Base-by-base conservation (phyloP, 2,797 vertebrate genomes). In the Aselliscus stoliczkanus region DNA sequence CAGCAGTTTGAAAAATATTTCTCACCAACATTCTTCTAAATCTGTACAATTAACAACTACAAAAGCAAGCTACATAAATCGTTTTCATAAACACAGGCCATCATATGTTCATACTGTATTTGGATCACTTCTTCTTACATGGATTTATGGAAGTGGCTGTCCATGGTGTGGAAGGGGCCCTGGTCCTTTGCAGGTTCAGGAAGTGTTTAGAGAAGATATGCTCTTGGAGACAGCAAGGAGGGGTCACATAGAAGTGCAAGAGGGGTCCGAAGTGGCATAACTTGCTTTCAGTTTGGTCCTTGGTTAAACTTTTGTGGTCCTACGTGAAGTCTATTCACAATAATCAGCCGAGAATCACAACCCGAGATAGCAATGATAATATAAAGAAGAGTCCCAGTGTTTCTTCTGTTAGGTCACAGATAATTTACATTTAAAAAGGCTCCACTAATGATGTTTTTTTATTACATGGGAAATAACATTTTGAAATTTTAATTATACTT, bases 251-350 rank as follows among this genome's bases (percentile, higher is more conserved):
- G 11, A 42, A 56, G 7, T 54, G 2, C 29, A 29, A 54, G 73
- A 18, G 5, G 1, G 2, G 1, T 5, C 11, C 47, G n/a, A 92
- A 34, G 13, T 80, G 10, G 8, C 2, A 14, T 60, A 52, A 27
- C 15, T 80, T 62, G 34, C 21, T 65, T 84, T 73, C n/a, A 47
- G 0, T 75, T 72, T 58, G 29, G 5, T 31, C 47, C 6, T 72
- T 75, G 17, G 7, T 44, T 88, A 77, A 64, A 42, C 25, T 18
- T 20, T n/a, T 42, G n/a, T 88, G 83, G n/a, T 88, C 72, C 13
- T 62, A 42, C 1, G 7, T 4, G 39, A 0, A 12, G 0, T 39
- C 3, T 27, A 21, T 52, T 4, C 15, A 18, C 1, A 4, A n/a
- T 42, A 64, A 8, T 2, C 25, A 47, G 50, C 15, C 7, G 72